Base-by-base conservation (phyloP, 1,140 invertebrate species). In the Andrena cerasifolii region DNA sequence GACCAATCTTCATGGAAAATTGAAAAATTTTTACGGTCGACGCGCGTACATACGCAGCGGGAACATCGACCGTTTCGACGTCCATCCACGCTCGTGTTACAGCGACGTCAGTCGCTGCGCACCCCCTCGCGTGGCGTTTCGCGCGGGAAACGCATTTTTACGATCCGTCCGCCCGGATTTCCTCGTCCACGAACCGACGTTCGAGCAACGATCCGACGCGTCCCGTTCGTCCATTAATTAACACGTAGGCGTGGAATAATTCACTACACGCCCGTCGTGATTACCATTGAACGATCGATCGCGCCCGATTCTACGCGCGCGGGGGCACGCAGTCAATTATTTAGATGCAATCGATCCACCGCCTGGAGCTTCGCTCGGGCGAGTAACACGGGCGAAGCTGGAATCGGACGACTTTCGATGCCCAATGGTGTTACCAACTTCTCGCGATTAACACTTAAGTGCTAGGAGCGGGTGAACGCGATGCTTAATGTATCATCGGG, bases 401-500 rank as follows among this genome's bases (percentile, higher is more conserved):
- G 18, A 62, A 58, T 67, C 78, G 59, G 61, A 40, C 40, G 53
- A 78, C 61, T 26, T 66, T 58, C 31, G n/a, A 43, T 31, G 53
- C n/a, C 24, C 24, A 28, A 56, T 12, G 16, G 24, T 53, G 59
- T 58, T 58, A 28, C 59, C 72, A 65, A 71, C 49, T 66, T 82
- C 59, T 81, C 53, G 8, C 59, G 73, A 77, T 65, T 26, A 73
- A 78, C 74, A 73, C 74, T 67, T 75, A 83, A 79, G 33, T 28
- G 63, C 36, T 83, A 70, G 10, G 36, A n/a, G n/a, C n/a, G 26
- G 45, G 51, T 18, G 26, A 51, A 14, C 36, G 70, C 56, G 47
- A 63, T 67, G 67, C 67, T 82, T 72, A 68, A 82, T 47, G 68
- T 82, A 79, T 83, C 33, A 73, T 83, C 49, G 78, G 51, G 70